Percentiles rank a stretch among this genome's conserved stretches.
These are phyloP conservation scores for Barypeithes pellucidus DNA, from an alignment of 2,888 invertebrate genomes.

Conservation along the genomic window DNA sequence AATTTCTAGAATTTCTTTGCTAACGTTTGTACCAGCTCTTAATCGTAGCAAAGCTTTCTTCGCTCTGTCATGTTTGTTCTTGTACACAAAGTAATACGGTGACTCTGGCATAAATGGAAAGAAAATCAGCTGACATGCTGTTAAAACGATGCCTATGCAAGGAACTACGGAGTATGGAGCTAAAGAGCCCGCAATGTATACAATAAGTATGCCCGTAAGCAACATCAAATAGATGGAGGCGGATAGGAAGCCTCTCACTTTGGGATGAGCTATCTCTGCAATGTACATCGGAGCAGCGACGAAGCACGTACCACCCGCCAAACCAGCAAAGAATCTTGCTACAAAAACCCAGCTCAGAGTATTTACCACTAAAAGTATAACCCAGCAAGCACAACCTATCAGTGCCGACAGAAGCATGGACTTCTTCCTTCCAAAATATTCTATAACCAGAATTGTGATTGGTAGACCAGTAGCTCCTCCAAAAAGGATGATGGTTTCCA, in stretches of 20 bases:
- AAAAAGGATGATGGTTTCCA: constrained; percentile 61
- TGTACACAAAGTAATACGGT: constrained; percentile 66
- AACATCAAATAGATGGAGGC: constrained; percentile 66
- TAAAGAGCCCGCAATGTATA: constrained; percentile 66
- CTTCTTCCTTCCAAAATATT: constrained; percentile 63
- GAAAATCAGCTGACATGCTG: constrained; percentile 62
- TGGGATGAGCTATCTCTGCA: constrained; percentile 67
- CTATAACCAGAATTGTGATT: constrained; percentile 61
- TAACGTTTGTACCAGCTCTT: constrained; percentile 60
- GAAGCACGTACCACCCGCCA: constrained; percentile 65
- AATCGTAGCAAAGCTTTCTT: constrained; percentile 63
- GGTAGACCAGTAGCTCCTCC: constrained; percentile 61
- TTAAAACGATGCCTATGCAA: constrained; percentile 62
- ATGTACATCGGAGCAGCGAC: constrained; percentile 69
- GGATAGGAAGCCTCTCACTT: constrained; percentile 66
- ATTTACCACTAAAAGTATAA: constrained; percentile 61
- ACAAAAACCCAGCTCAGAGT: constrained; percentile 61
- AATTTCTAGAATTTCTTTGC: constrained; percentile 63
- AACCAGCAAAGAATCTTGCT: constrained; percentile 62
- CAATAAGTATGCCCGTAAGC: constrained; percentile 65
- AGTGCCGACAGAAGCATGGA: constrained; percentile 64
- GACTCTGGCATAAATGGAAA: constrained; percentile 69
- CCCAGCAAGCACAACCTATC: constrained; percentile 63
- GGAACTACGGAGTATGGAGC: constrained; percentile 60
- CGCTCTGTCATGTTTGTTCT: constrained; percentile 63